Percentiles rank a stretch among this genome's conserved stretches.
These are phyloP conservation scores for Dicentrarchus labrax DNA, from an alignment of 2,113 vertebrate genomes.

Conservation along the genomic window DNA sequence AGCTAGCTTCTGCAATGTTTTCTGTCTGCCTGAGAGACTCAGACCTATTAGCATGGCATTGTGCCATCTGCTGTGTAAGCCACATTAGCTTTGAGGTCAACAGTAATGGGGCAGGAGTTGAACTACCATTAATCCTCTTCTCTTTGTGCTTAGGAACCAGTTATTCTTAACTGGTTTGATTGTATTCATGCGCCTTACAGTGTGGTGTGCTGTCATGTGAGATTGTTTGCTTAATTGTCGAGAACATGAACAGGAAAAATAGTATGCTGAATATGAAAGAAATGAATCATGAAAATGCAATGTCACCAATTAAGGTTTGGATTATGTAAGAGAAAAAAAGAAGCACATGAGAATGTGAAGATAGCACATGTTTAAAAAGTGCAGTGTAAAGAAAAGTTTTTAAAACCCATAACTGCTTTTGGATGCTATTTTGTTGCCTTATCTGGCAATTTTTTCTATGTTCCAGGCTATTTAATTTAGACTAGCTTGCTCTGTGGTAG, in stretches of 20 bases:
- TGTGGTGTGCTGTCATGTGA: background rate
- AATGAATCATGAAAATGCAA: background rate
- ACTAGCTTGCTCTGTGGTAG: constrained; percentile 24
- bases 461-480: constrained; percentile 62
- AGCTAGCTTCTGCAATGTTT: constrained; percentile 54
- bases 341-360: background rate
- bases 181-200: background rate
- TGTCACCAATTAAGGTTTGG: background rate
- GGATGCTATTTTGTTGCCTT: constrained; percentile 37
- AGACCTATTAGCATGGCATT: constrained; percentile 66
- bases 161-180: constrained; percentile 37
- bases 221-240: constrained; percentile 13
- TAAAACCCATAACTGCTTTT: constrained; percentile 43
- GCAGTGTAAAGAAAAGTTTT: constrained; percentile 33
- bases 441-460: constrained; percentile 38
- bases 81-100: constrained; percentile 72
- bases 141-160: constrained; percentile 44
- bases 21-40: constrained; percentile 52
- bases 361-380: constrained; percentile 41
- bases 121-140: constrained; percentile 67
- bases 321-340: background rate
- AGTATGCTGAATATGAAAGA: background rate
- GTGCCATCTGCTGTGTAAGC: constrained; percentile 71
- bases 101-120: constrained; percentile 55
- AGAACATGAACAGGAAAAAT: background rate